These are phyloP conservation scores for Orthosia cruda DNA, from an alignment of 2,888 invertebrate species.

Conservation along the genomic window DNA sequence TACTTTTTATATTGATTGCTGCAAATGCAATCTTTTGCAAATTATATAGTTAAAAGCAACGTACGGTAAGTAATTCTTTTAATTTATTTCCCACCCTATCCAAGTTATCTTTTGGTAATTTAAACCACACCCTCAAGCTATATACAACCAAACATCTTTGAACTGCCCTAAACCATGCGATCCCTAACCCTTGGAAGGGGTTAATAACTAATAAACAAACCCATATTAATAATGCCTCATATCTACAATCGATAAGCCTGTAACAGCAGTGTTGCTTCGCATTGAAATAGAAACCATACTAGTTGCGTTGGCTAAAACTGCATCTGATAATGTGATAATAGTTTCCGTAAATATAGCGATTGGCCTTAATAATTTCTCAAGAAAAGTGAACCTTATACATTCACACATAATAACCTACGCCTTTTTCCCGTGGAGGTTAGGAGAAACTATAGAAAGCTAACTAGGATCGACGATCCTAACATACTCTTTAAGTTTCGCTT, in stretches of 20 bases:
- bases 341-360: neutral
- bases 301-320: neutral
- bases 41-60: neutral
- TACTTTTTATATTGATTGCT: no score
- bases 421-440: no score
- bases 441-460: no score
- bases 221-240: constrained; percentile 30
- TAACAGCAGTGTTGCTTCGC: neutral
- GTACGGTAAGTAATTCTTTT: neutral
- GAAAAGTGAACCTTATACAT: neutral
- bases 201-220: constrained; percentile 44
- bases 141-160: constrained; percentile 36
- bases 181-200: constrained; percentile 5
- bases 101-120: neutral
- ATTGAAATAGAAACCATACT: neutral
- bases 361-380: neutral
- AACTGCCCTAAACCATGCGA: constrained; percentile 25
- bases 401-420: no score
- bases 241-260: constrained; percentile 18
- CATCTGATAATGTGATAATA: no score
- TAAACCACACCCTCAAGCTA: neutral
- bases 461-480: no score
- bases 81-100: neutral
- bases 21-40: neutral
- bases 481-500: no score